Percentiles rank a stretch among this genome's conserved stretches.
Conservation (phyloP, 2,797 vertebrate genomes). For the Urosaurus nigricauda region DNA sequence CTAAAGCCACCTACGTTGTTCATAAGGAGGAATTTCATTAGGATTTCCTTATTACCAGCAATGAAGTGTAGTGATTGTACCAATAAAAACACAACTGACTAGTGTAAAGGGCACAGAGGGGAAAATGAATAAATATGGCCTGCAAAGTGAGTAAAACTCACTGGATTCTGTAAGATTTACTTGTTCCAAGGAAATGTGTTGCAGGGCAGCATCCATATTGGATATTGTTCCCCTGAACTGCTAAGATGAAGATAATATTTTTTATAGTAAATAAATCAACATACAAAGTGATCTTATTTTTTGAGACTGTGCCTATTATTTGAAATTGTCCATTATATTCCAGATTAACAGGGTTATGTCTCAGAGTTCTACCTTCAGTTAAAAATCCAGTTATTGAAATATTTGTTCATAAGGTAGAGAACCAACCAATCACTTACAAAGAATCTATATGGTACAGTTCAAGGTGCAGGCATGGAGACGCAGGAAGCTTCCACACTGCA, state of each 20-base stretch:
- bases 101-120: background rate
- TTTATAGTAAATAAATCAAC: slow-evolving; percentile 5
- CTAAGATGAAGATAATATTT: background rate
- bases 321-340: too few species aligned
- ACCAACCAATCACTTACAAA: background rate
- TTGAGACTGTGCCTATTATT: too few species aligned
- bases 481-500: too few species aligned
- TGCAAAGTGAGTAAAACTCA: background rate
- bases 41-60: background rate
- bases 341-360: too few species aligned
- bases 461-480: background rate
- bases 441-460: background rate
- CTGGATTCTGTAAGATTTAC: background rate
- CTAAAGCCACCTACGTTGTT: background rate
- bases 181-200: background rate
- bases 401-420: slow-evolving; percentile 49
- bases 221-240: background rate
- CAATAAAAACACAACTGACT: background rate
- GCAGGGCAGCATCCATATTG: background rate
- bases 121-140: too few species aligned
- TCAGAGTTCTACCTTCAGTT: slow-evolving; percentile 7
- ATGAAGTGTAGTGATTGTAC: too few species aligned
- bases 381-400: slow-evolving; percentile 58
- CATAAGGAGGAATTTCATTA: background rate
- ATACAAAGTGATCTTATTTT: too few species aligned